Percentiles rank a stretch among this genome's conserved stretches.
These are phyloP conservation scores for Baryphthengus martii DNA, from an alignment of 2,113 vertebrate genomes.

Conservation along the genomic window DNA sequence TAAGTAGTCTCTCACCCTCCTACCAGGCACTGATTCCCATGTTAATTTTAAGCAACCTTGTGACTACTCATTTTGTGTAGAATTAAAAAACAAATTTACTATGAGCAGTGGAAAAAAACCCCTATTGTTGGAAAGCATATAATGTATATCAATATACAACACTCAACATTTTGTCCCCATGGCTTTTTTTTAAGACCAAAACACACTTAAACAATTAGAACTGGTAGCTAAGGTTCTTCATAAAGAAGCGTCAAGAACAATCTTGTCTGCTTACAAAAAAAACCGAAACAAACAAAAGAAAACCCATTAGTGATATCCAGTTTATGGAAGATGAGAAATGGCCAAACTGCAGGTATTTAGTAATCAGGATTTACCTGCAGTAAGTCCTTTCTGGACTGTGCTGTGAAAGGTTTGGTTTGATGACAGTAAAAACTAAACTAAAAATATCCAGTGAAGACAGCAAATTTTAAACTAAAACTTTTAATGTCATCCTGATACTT, in stretches of 20 bases:
- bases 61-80: background rate
- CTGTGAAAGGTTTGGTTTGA: background rate
- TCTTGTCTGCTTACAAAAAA: background rate
- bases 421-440: background rate
- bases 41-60: background rate
- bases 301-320: background rate
- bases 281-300: background rate
- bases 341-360: background rate
- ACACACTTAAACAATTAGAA: background rate
- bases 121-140: background rate
- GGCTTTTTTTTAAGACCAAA: background rate
- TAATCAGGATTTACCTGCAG: background rate
- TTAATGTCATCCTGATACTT: background rate
- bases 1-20: background rate
- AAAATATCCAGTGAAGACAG: background rate
- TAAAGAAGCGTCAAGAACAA: background rate
- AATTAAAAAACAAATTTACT: background rate
- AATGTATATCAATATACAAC: background rate
- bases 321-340: background rate
- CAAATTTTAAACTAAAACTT: background rate
- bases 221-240: background rate
- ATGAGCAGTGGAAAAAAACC: background rate
- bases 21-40: background rate
- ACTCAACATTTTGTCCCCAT: fast-evolving
- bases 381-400: background rate